Conservation (phyloP, 2,113 vertebrate species). For the Prietella phreatophila region DNA sequence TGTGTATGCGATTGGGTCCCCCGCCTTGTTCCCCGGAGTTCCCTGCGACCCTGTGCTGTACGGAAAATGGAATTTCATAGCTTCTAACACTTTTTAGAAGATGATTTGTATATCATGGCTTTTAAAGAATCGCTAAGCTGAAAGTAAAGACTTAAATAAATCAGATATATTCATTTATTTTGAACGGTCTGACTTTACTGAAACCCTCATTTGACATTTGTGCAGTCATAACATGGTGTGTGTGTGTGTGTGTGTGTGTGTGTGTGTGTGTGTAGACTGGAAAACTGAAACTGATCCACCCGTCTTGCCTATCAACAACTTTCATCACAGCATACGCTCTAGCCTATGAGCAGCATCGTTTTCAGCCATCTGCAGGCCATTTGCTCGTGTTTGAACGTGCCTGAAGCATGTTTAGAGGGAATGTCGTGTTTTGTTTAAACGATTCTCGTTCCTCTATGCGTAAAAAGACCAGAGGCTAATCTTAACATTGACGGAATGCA, state of each 20-base stretch:
- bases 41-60: too few species aligned
- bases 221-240: background rate
- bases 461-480: background rate
- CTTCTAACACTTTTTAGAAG: background rate
- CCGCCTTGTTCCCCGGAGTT: too few species aligned
- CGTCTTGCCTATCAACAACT: background rate
- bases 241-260: background rate
- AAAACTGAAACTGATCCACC: background rate
- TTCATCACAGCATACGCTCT: background rate
- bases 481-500: background rate
- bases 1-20: too few species aligned
- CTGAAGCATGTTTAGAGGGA: slow-evolving; percentile 28
- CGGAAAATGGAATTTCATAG: too few species aligned
- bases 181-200: background rate
- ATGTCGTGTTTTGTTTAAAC: slow-evolving; percentile 21
- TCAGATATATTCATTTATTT: background rate
- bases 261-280: background rate
- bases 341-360: background rate
- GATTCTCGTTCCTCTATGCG: background rate
- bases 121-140: background rate
- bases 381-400: slow-evolving; percentile 18
- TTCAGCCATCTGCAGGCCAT: slow-evolving; percentile 1
- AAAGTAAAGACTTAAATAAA: background rate
- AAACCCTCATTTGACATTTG: background rate
- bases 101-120: background rate